phyloP scores from a whole-genome alignment of 1,140 invertebrate genomes.

The Chlorops oryzae region DNA sequence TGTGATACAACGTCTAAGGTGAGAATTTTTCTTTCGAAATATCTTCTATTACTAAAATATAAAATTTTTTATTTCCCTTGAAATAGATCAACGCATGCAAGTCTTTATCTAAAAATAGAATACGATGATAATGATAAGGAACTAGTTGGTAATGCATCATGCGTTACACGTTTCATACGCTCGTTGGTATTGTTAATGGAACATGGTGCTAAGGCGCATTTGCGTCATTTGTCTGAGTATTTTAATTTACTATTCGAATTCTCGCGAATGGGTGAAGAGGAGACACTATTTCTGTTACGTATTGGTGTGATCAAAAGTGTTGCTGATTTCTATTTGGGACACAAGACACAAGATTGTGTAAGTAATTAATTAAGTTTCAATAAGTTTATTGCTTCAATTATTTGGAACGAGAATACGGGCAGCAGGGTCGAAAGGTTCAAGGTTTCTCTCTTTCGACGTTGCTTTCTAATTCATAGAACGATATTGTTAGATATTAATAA shows the following conservation, averaged over 20 bases:
- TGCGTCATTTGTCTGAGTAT: constrained; percentile 86
- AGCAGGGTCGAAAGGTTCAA: not conserved
- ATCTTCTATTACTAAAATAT: constrained; percentile 9
- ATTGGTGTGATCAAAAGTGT: constrained; percentile 83
- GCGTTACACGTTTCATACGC: constrained; percentile 85
- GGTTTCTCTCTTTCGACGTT: not conserved
- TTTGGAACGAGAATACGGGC: too few relatives aligned
- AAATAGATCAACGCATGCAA: constrained; percentile 57
- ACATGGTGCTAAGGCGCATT: constrained; percentile 76
- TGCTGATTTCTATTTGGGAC: constrained; percentile 86
- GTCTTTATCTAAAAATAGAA: constrained; percentile 66
- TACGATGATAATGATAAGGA: constrained; percentile 60
- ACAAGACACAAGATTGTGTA: constrained; percentile 52
- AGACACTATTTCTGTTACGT: constrained; percentile 78
- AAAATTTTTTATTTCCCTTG: constrained; percentile 9
- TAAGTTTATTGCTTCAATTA: constrained; percentile 1
- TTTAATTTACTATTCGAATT: constrained; percentile 89
- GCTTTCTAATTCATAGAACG: not conserved
- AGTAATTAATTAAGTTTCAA: constrained; percentile 16
- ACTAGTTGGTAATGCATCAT: constrained; percentile 75
- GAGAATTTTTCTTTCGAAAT: constrained; percentile 11
- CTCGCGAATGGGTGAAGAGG: constrained; percentile 90
- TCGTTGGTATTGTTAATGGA: constrained; percentile 86
- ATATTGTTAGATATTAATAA: not conserved
- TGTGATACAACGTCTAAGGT: constrained; percentile 80